Conservation (phyloP, 2,797 vertebrate species). For the Oreonectes daqikongensis region DNA sequence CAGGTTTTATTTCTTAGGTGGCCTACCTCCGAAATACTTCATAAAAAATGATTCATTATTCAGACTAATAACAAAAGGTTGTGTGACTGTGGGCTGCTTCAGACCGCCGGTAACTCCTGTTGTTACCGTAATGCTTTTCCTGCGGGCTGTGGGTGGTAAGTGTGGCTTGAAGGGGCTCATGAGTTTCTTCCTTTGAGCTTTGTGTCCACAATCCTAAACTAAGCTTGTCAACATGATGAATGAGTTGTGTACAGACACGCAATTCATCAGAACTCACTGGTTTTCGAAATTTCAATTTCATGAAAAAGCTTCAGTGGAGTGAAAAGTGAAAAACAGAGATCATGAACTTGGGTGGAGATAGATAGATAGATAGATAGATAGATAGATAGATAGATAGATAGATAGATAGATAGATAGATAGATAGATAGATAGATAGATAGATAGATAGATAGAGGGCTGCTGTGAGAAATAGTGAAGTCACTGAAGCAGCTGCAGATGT, state of each 20-base stretch:
- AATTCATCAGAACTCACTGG: not conserved
- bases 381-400: too few species aligned
- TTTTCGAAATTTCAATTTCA: not conserved
- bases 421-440: too few species aligned
- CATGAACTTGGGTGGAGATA: too few species aligned
- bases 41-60: not conserved
- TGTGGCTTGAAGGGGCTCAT: conserved; percentile 24
- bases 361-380: too few species aligned
- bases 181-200: conserved; percentile 21
- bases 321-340: not conserved
- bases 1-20: not conserved
- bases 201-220: conserved; percentile 32
- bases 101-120: conserved; percentile 61
- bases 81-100: conserved; percentile 8
- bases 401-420: too few species aligned
- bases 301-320: not conserved
- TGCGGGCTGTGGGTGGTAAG: conserved; percentile 6
- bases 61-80: conserved; percentile 6
- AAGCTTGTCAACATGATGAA: conserved; percentile 18
- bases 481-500: conserved; percentile 10
- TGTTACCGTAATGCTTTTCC: conserved; percentile 58
- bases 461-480: conserved; percentile 8
- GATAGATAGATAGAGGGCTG: too few species aligned
- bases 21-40: not conserved
- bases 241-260: conserved; percentile 22